A percentile compares a stretch with the other conserved stretches of the same genome.
Conservation (phyloP, 2,888 invertebrate genomes). For the Hypomecis punctinalis region DNA sequence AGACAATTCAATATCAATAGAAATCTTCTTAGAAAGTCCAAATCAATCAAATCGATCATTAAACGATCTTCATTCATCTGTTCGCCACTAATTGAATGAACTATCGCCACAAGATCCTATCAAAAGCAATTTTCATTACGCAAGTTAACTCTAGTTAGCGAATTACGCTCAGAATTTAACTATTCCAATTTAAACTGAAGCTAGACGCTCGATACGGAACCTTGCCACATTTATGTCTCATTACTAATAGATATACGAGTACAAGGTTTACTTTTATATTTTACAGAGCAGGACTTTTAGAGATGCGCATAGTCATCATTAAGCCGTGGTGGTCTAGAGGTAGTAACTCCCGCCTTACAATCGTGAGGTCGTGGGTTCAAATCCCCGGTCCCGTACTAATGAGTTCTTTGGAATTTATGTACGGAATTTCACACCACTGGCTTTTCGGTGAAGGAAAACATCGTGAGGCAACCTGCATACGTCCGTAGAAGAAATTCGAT, state of each 20-base stretch:
- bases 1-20: conserved; percentile 1
- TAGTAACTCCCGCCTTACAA: too few species aligned
- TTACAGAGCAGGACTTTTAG: too few species aligned
- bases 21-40: not conserved
- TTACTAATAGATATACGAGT: conserved; percentile 23
- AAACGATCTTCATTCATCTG: conserved; percentile 40
- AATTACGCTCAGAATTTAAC: conserved; percentile 59
- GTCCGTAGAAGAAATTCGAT: too few species aligned
- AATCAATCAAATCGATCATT: conserved; percentile 40
- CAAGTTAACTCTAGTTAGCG: conserved; percentile 56
- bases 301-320: too few species aligned
- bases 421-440: too few species aligned
- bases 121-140: conserved; percentile 61
- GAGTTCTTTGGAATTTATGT: too few species aligned
- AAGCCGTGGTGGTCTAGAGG: too few species aligned
- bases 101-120: conserved; percentile 54
- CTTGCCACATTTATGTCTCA: not conserved
- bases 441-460: too few species aligned
- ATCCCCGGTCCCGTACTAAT: too few species aligned
- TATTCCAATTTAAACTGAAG: conserved; percentile 61
- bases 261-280: not conserved
- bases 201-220: conserved; percentile 19
- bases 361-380: too few species aligned
- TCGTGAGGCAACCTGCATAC: too few species aligned
- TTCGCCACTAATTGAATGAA: conserved; percentile 51